phyloP scores from a whole-genome alignment of 2,113 vertebrate genomes.

The Mormyrus lacerda region DNA sequence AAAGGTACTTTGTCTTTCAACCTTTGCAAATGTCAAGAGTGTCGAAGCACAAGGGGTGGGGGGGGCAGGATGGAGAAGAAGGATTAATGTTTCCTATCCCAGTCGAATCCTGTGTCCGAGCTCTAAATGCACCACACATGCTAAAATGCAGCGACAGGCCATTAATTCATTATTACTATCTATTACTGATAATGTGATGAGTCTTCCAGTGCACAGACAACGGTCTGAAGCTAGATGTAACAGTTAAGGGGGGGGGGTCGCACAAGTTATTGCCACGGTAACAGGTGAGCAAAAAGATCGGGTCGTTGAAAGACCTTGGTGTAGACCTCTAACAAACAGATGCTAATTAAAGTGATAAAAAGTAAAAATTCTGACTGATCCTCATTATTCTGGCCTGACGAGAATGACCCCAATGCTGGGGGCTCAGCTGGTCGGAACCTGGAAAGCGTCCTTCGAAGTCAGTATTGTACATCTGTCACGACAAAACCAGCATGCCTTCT shows the following conservation, averaged over 20 bases:
- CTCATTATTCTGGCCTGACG: not conserved
- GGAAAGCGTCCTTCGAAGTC: not conserved
- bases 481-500: not conserved
- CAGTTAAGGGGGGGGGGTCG: not conserved
- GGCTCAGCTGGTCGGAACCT: not conserved
- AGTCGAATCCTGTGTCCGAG: conserved; percentile 11
- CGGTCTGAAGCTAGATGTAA: not conserved
- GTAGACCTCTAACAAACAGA: not conserved
- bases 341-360: not conserved
- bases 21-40: conserved; percentile 73
- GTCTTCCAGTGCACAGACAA: not conserved
- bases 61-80: conserved; percentile 15
- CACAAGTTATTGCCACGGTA: not conserved
- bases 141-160: not conserved
- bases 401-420: not conserved
- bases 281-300: not conserved
- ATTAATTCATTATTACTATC: conserved; percentile 5
- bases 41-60: conserved; percentile 42
- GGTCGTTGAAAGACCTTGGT: not conserved
- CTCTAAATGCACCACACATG: not conserved
- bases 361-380: not conserved
- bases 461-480: not conserved
- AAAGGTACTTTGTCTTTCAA: conserved; percentile 71
- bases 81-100: conserved; percentile 3
- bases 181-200: not conserved